A percentile compares a stretch with the other conserved stretches of the same genome.
Evolutionary conservation across 2,888 invertebrate genomes (phyloP).

Genomic region (Pseudococcus jackbeardsleyi): DNA sequence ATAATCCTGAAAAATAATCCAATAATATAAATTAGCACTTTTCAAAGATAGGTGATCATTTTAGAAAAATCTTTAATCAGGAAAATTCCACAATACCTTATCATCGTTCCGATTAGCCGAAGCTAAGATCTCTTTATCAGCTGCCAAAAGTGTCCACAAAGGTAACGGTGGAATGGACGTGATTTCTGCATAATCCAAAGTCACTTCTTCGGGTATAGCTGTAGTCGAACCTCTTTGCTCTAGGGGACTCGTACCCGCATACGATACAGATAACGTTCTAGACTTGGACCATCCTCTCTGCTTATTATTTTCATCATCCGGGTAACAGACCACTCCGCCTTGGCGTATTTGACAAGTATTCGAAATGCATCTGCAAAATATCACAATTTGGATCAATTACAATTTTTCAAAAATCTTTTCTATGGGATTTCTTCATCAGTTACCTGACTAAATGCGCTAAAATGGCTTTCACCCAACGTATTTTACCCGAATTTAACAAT

Average conservation of each 20-base stretch:
- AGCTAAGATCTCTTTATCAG: conserved; percentile 84
- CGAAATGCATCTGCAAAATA: conserved; percentile 74
- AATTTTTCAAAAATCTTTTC: background rate
- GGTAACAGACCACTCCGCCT: conserved; percentile 68
- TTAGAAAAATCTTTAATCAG: background rate
- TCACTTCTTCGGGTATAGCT: conserved; percentile 85
- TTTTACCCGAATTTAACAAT: conserved; percentile 96
- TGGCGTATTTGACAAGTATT: conserved; percentile 74
- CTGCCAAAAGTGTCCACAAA: conserved; percentile 93
- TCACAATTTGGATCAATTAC: background rate
- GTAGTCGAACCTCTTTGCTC: conserved; percentile 84
- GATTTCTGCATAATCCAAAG: conserved; percentile 94
- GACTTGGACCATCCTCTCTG: conserved; percentile 89
- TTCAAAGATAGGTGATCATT: too few relatives aligned
- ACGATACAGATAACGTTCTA: conserved; percentile 89
- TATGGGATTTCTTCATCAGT: conserved; percentile 37
- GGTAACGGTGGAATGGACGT: conserved; percentile 98
- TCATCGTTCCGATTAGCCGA: conserved; percentile 69
- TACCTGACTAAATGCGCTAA: conserved; percentile 93
- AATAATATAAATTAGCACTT: conserved; percentile 64
- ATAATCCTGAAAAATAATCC: conserved; percentile 77
- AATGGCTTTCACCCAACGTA: conserved; percentile 97
- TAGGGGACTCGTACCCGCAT: conserved; percentile 80
- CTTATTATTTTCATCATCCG: conserved; percentile 76
- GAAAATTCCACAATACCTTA: conserved; percentile 66